Conservation (phyloP, 2,888 invertebrate species). For the Dendrolimus pini region DNA sequence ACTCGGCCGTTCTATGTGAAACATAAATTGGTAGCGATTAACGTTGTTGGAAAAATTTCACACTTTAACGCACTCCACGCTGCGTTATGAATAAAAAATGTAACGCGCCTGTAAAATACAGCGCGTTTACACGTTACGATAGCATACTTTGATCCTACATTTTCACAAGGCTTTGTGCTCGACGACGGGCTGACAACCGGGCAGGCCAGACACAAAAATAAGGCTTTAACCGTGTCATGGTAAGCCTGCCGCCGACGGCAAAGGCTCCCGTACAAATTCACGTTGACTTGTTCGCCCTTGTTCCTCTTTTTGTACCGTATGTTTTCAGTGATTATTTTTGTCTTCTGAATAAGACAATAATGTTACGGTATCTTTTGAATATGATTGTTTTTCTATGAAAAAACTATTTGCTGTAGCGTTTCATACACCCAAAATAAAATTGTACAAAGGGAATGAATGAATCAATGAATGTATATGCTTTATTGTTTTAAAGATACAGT, state of each 20-base stretch:
- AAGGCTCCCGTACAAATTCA: constrained; percentile 71
- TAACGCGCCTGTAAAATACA: constrained; percentile 38
- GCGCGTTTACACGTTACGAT: constrained; percentile 46
- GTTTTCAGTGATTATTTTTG: constrained; percentile 17
- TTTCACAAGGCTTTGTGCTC: constrained; percentile 72
- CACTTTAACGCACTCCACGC: constrained; percentile 12
- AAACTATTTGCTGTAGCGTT: no score
- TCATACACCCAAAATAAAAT: no score
- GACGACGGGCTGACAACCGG: constrained; percentile 70
- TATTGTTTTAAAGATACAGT: no score
- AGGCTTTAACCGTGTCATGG: constrained; percentile 74
- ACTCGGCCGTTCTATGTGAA: not conserved
- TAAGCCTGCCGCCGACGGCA: constrained; percentile 74
- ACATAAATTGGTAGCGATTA: constrained; percentile 19
- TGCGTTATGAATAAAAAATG: constrained; percentile 22
- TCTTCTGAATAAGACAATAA: no score
- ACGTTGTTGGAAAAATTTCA: constrained; percentile 20
- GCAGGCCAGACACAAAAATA: constrained; percentile 73
- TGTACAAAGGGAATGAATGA: no score
- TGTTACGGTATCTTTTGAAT: no score
- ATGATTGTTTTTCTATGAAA: no score
- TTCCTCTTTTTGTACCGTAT: constrained; percentile 35
- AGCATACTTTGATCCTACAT: constrained; percentile 70
- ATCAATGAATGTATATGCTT: no score
- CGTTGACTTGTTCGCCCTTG: constrained; percentile 58